Evolutionary conservation across 1,140 invertebrate genomes (phyloP), one percentile per base, ranked within the genome.

Genomic region (Atta texana): DNA sequence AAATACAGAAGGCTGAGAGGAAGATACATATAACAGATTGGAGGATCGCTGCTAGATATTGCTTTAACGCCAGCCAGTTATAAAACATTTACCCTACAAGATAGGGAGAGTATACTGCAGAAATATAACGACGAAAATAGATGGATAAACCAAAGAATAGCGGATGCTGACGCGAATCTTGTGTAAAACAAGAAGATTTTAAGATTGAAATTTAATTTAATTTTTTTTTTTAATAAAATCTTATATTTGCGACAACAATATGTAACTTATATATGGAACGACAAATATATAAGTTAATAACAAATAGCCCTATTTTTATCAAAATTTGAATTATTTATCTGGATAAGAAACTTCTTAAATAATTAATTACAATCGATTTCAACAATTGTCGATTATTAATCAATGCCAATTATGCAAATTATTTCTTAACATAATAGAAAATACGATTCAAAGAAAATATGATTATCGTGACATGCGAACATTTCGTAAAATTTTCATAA

Each of bases 101-200:
- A 81, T 71, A 44, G 64, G 1, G 14, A 18, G 28, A 55, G 21
- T 57, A 28, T 44, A n/a, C 21, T n/a, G 16, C 51, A 71, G 31
- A 81, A 81, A 81, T 81, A 71, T 21, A 14, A 28, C 31, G 64
- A 61, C 78, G 21, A 71, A 71, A 81, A 81, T 81, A 81, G 51
- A 81, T 24, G 21, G 5, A 10, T 21, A 21, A 81, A 49, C 16
- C 4, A 31, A 71, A 44, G 51, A 66, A 5, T 2, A 57, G 51
- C 31, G 21, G 66, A 81, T 81, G 78, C 78, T 81, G 78, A 81
- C 51, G 78, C 21, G 21, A 68, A 69, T 55, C 64, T 66, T 66
- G 64, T 66, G 64, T 66, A n/a, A 34, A 69, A 39, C 31, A 53
- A 71, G 51, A 69, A 81, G 21, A n/a, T 8, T 39, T 18, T 55